Evolutionary conservation across 2,797 vertebrate species (phyloP).

Genomic region (Macropodus opercularis): DNA sequence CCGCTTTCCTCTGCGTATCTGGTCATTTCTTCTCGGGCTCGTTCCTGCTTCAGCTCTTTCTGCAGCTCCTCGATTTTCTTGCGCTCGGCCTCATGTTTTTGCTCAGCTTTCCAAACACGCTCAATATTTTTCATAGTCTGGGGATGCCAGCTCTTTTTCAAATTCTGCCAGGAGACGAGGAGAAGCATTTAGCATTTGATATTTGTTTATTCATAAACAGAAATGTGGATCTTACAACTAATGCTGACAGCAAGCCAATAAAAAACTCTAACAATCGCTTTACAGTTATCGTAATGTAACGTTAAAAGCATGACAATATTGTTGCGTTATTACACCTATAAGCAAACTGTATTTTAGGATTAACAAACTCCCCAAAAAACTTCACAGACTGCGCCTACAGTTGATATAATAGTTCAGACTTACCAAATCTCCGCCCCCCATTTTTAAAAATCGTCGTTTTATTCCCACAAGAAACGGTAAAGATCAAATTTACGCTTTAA

Average conservation of each 20-base stretch:
- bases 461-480: constrained; percentile 9
- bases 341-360: not conserved
- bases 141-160: constrained; percentile 99
- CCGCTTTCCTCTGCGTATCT: constrained; percentile 89
- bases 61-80: constrained; percentile 98
- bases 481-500: not conserved
- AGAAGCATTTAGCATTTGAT: not conserved
- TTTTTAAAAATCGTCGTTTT: constrained; percentile 43
- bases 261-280: too few species aligned
- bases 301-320: too few species aligned
- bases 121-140: constrained; percentile 98
- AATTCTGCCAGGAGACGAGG: constrained; percentile 79
- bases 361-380: not conserved
- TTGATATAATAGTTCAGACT: constrained; percentile 34
- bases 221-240: too few species aligned
- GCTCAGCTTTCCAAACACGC: constrained; percentile 98
- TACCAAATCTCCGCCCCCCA: constrained; percentile 83
- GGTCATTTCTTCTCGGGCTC: constrained; percentile 94
- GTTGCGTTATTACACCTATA: too few species aligned
- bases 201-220: too few species aligned
- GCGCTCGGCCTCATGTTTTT: constrained; percentile 92
- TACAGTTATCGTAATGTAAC: too few species aligned
- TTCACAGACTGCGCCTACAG: not conserved
- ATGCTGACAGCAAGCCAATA: too few species aligned
- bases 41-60: constrained; percentile 92